Evolutionary conservation across 1,140 invertebrate species (phyloP).

Genomic region (Cyrtorhinus lividipennis): DNA sequence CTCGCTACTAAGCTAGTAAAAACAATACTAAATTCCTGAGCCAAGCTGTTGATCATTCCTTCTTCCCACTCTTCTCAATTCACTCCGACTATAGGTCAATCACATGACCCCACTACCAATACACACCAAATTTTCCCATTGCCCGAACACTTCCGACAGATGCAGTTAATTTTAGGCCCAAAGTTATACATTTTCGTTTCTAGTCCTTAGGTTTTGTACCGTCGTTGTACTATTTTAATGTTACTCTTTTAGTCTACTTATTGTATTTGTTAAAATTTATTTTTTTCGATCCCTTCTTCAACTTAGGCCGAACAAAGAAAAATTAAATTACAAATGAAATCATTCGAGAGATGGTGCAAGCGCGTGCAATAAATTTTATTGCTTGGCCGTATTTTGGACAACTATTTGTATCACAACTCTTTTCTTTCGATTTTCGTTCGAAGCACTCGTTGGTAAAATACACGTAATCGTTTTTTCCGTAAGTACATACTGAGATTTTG

Average conservation of each 20-base stretch:
- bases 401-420: not conserved
- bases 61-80: not conserved
- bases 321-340: not conserved
- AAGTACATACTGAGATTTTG: not conserved
- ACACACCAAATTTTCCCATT: not conserved
- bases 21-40: no score
- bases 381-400: not conserved
- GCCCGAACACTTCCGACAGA: no score
- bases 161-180: not conserved
- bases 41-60: not conserved
- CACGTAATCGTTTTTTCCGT: not conserved
- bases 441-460: not conserved
- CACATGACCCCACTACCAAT: not conserved
- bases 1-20: no score
- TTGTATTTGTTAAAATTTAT: not conserved
- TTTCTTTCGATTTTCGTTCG: not conserved
- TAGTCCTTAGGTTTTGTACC: conserved; percentile 8
- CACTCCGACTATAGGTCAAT: not conserved
- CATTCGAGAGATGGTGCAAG: not conserved
- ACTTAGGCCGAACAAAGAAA: not conserved
- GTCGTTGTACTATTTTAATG: conserved; percentile 2
- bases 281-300: not conserved
- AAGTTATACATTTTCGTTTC: conserved; percentile 5
- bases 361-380: not conserved
- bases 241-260: conserved; percentile 4